These are phyloP conservation scores for Typhlichthys subterraneus DNA, from an alignment of 2,797 vertebrate species.

Conservation along the genomic window DNA sequence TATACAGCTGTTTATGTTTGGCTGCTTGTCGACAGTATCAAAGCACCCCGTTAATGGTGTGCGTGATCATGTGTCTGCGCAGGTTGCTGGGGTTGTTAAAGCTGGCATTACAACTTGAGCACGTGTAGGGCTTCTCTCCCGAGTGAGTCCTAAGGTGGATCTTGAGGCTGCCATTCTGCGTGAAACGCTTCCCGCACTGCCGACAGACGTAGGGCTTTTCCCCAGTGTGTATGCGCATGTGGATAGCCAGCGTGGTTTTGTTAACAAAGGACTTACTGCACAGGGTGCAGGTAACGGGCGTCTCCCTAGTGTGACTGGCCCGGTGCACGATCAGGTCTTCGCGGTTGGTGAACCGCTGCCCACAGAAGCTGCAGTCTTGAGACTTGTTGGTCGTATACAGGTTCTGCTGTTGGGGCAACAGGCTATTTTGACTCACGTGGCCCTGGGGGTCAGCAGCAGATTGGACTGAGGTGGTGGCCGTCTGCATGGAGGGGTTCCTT, in stretches of 20 bases:
- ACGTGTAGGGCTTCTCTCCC: constrained; percentile 73
- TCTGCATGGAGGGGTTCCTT: constrained; percentile 36
- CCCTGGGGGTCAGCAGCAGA: constrained; percentile 28
- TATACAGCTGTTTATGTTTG: not conserved
- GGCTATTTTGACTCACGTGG: constrained; percentile 44
- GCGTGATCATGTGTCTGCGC: constrained; percentile 73
- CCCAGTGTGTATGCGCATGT: constrained; percentile 76
- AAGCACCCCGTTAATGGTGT: constrained; percentile 41
- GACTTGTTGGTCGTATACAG: constrained; percentile 36
- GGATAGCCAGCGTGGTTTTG: constrained; percentile 70
- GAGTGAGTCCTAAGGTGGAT: constrained; percentile 77
- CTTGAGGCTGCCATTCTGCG: constrained; percentile 74
- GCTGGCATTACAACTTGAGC: constrained; percentile 64
- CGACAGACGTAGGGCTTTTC: constrained; percentile 72
- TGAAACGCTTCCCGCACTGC: constrained; percentile 75
- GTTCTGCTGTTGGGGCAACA: constrained; percentile 49
- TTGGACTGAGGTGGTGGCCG: constrained; percentile 24
- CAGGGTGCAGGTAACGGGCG: constrained; percentile 48
- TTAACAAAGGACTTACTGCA: constrained; percentile 70
- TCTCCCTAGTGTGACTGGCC: constrained; percentile 65
- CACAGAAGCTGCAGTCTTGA: constrained; percentile 66
- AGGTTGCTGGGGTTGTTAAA: constrained; percentile 78
- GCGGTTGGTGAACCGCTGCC: constrained; percentile 52
- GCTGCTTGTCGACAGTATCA: constrained; percentile 21
- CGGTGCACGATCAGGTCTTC: constrained; percentile 65